Evolutionary conservation across 2,797 vertebrate genomes (phyloP), one percentile per base, ranked within the genome.

Genomic region (Melanogrammus aeglefinus): DNA sequence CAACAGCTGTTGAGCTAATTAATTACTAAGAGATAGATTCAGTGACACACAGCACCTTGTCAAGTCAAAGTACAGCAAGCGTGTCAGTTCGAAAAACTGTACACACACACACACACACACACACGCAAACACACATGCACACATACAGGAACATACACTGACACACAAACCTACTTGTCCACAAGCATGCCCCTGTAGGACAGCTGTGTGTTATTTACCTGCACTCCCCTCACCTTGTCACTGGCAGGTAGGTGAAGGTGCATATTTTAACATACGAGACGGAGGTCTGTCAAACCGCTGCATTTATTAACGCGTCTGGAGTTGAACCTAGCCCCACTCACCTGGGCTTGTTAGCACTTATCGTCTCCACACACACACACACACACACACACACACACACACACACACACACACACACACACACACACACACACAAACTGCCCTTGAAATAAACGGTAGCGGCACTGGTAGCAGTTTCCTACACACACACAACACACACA

Each of bases 231-330:
- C 92, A 92, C 91, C 92, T 88, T 92, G 91, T 92, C 91, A 94
- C 91, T 75, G 91, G 88, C 93, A 96, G 95, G 95, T 96, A 44
- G 12, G 41, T 44, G 95, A 94, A 91, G 89, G 89, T 79, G 95
- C 94, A 96, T 96, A 95, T 93, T 97, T 97, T 97, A 96, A 92
- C 95, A 93, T 91, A 21, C 18, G 47, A 88, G 91, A 88, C 90
- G 94, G 93, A 90, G 82, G 93, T 95, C 90, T 92, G 95, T 96
- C 90, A 94, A 96, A 94, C 94, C 96, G 83, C 96, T 94, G 96
- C 94, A 98, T 96, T 94, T 91, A 96, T 97, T 98, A 97, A 89
- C 96, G 81, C 92, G 79, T 92, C 83, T 84, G 81, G 80, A 95
- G 86, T 89, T 93, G 94, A 95, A 88, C 93, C 81, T 75, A 91